Evolutionary conservation across 2,888 invertebrate genomes (phyloP).

Genomic region (Noctua janthina): DNA sequence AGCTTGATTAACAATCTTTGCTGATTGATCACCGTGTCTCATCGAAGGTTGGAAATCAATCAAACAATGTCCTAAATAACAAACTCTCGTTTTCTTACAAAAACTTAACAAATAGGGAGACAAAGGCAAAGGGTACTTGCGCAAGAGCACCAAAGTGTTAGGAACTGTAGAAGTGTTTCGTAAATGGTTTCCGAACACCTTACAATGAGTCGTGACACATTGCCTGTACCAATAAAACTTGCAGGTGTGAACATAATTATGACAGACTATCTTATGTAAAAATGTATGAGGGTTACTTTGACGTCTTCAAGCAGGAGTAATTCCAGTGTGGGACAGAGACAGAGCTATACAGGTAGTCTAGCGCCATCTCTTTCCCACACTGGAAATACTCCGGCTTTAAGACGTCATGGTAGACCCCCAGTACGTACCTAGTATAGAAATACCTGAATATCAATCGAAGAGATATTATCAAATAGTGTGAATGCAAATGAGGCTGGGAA

Average conservation of each 20-base stretch:
- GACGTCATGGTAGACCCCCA: no score
- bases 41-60: constrained; percentile 60
- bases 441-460: neutral
- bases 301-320: no score
- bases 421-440: neutral
- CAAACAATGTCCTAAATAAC: constrained; percentile 43
- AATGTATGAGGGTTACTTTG: neutral
- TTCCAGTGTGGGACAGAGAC: no score
- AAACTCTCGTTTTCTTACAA: constrained; percentile 53
- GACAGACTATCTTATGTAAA: neutral
- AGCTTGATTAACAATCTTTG: constrained; percentile 37
- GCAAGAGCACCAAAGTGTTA: constrained; percentile 35
- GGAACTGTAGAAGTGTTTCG: constrained; percentile 27
- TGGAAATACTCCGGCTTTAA: no score
- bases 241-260: constrained; percentile 9
- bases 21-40: constrained; percentile 29
- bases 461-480: neutral
- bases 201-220: constrained; percentile 34
- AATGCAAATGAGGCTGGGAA: neutral
- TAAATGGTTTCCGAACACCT: constrained; percentile 38
- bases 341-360: no score
- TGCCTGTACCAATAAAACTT: constrained; percentile 3
- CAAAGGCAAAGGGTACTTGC: constrained; percentile 55
- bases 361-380: no score
- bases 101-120: constrained; percentile 48